Evolutionary conservation across 2,113 vertebrate genomes (phyloP), one percentile per base, ranked within the genome.

Genomic region (Takifugu bimaculatus): DNA sequence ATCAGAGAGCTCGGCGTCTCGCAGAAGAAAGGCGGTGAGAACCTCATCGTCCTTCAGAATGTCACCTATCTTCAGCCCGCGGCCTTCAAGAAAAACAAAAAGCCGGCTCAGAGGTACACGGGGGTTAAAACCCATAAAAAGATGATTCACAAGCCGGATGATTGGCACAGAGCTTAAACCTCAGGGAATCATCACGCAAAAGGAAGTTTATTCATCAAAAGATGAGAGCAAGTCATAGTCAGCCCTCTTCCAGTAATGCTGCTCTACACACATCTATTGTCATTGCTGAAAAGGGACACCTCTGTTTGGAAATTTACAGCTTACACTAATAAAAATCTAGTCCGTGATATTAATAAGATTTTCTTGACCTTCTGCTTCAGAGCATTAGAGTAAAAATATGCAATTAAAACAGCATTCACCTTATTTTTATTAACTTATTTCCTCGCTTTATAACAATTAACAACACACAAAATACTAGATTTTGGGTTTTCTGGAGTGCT

Each of bases 1-100:
- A 32, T 93, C 88, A 0, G 95, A 72, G 64, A 99, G 88, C 54
- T 62, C 78, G 6, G 71, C 86, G 13, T 92, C 92, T 72, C 91
- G 88, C 50, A 90, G 52, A 43, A 99, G 88, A 88, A 92, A 98
- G 4, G 90, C 84, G 0, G 93, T 94, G 62, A 99, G 81, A 6
- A 86, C 88, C 76, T 98, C 93, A 13, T 94, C 94, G 14, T 97
- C 94, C 86, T 94, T 98, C 63, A 99, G 85, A 72, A 98, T 88
- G 71, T 96, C 92, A 52, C 83, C 81, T 64, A 98, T 89, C 86
- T 90, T 91, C 74, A 98, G 83, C 47, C 96, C 96, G 59, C 83
- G 93, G 61, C 96, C 97, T 99, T 52, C 15, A 47, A n/a, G 15
- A 47, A 4, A 47, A 60, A 0, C 15, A 35, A 32, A 62, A 60